Conservation (phyloP, 1,140 invertebrate genomes). For the Drosophila seguyi region DNA sequence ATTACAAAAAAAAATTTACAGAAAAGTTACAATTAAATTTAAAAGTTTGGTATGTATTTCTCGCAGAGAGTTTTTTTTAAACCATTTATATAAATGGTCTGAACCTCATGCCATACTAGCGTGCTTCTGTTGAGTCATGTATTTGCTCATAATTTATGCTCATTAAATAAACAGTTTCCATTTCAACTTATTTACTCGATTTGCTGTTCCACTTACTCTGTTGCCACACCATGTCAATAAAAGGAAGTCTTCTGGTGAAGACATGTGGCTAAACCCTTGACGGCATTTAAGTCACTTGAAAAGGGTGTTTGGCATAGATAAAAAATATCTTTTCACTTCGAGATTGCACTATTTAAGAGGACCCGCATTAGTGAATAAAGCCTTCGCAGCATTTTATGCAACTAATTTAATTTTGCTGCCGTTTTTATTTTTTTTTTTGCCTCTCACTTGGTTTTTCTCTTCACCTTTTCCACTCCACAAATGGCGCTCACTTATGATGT, state of each 20-base stretch:
- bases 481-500: slow-evolving; percentile 59
- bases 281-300: slow-evolving; percentile 2
- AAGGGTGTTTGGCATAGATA: slow-evolving; percentile 5
- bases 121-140: not conserved
- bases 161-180: slow-evolving; percentile 46
- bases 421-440: slow-evolving; percentile 15
- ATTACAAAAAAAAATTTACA: too few relatives aligned
- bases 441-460: not conserved
- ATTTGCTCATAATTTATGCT: slow-evolving; percentile 22
- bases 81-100: too few relatives aligned
- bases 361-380: slow-evolving; percentile 25
- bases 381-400: slow-evolving; percentile 37
- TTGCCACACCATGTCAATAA: slow-evolving; percentile 17
- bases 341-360: slow-evolving; percentile 11
- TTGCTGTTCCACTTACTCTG: slow-evolving; percentile 4
- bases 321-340: slow-evolving; percentile 12
- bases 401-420: slow-evolving; percentile 57
- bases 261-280: slow-evolving; percentile 1
- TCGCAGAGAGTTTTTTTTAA: too few relatives aligned
- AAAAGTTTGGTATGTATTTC: not conserved
- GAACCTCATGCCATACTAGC: not conserved
- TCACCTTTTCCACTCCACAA: slow-evolving; percentile 27
- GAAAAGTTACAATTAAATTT: not conserved
- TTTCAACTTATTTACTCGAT: slow-evolving; percentile 42
- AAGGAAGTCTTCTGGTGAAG: slow-evolving; percentile 1